phyloP scores from a whole-genome alignment of 2,797 vertebrate species.

The Furcifer pardalis region DNA sequence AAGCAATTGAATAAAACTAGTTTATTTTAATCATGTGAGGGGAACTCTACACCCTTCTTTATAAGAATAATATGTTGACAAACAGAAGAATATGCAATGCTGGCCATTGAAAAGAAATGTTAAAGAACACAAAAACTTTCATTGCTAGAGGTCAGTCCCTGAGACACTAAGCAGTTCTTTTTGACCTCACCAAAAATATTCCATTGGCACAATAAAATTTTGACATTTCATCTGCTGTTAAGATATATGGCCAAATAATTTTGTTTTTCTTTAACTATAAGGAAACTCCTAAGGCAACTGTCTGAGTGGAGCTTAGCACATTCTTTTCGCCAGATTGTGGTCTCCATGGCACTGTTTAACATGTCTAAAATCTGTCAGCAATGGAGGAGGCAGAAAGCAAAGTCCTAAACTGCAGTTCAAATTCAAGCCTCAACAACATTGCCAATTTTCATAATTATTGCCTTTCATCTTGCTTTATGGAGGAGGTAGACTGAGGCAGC shows the following conservation, averaged over 20 bases:
- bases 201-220: neutral
- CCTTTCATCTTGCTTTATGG: constrained; percentile 60
- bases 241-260: constrained; percentile 2
- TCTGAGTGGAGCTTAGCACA: neutral
- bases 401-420: constrained; percentile 39
- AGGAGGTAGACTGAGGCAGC: constrained; percentile 37
- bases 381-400: neutral
- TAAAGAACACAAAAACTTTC: constrained; percentile 4
- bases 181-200: neutral
- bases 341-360: constrained; percentile 14
- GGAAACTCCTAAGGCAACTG: constrained; percentile 19
- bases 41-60: constrained; percentile 8
- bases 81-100: neutral
- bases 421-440: constrained; percentile 29
- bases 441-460: constrained; percentile 51
- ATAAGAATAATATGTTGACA: neutral
- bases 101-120: constrained; percentile 9
- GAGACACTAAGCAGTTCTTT: neutral
- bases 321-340: constrained; percentile 31
- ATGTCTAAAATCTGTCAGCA: neutral
- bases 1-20: constrained; percentile 29
- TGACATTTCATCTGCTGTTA: neutral
- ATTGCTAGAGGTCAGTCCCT: neutral
- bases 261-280: constrained; percentile 22
- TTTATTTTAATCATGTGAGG: too few relatives aligned